phyloP scores from a whole-genome alignment of 1,140 invertebrate genomes.

The Nasonia giraulti region DNA sequence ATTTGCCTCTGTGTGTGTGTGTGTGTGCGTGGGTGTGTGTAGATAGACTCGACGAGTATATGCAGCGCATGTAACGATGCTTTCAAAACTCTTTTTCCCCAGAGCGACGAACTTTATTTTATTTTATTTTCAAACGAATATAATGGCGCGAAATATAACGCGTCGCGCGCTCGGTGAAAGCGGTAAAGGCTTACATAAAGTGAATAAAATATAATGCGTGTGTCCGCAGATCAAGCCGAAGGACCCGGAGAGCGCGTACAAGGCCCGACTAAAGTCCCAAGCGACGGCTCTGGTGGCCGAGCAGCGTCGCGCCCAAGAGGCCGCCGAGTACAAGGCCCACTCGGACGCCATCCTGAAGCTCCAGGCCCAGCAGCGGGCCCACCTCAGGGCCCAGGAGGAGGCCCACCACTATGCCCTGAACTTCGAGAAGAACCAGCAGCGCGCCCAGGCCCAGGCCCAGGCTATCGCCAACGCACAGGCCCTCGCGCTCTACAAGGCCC shows the following conservation, averaged over 20 bases:
- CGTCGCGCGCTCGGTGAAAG: not conserved
- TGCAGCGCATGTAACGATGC: not conserved
- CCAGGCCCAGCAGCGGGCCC: slow-evolving; percentile 69
- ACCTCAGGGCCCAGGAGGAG: slow-evolving; percentile 69
- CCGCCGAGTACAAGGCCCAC: slow-evolving; percentile 69
- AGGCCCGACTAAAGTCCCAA: slow-evolving; percentile 67
- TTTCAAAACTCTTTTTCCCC: not conserved
- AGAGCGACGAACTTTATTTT: too few relatives aligned
- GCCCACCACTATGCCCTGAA: slow-evolving; percentile 67
- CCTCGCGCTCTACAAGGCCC: slow-evolving; percentile 66
- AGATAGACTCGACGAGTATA: not conserved
- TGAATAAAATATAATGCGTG: too few relatives aligned
- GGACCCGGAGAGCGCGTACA: slow-evolving; percentile 67
- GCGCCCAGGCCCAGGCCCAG: slow-evolving; percentile 70
- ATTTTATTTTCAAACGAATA: too few relatives aligned
- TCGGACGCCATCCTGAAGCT: slow-evolving; percentile 69
- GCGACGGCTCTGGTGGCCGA: slow-evolving; percentile 65
- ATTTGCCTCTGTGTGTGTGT: not conserved
- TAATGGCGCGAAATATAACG: not conserved
- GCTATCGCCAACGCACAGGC: slow-evolving; percentile 70
- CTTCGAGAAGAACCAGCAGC: slow-evolving; percentile 69
- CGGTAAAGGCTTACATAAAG: not conserved
- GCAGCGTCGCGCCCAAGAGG: slow-evolving; percentile 66
- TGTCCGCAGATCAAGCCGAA: slow-evolving; percentile 57
- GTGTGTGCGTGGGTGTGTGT: too few relatives aligned